Base-by-base conservation (phyloP, 2,113 vertebrate species). In the Gulo gulo region DNA sequence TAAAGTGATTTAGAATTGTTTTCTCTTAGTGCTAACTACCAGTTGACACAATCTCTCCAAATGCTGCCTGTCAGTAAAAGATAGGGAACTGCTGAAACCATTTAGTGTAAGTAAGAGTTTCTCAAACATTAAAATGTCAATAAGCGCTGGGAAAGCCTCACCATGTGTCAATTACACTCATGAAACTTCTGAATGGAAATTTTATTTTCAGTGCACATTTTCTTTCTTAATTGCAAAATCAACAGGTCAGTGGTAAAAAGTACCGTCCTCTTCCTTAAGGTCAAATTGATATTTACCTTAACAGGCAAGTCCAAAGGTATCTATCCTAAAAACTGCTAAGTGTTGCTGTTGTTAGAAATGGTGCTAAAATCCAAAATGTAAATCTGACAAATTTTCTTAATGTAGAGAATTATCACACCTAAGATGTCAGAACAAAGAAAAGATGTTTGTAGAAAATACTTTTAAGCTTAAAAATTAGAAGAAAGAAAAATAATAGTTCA, bases 1-100 rank as follows among this genome's bases (percentile, higher is more conserved):
- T 95, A 88, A 94, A 90, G 55, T 36, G 91, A 67, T 63, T 96
- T 89, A 86, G 50, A 80, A 91, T 95, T 98, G 55, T 76, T 91
- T 97, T 92, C 42, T 96, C 95, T 84, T 20, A 91, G 4, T 63
- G 55, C 55, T 85, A 92, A 81, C 74, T 96, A 65, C 69, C 84
- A 96, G 67, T 1, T 52, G 91, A 90, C 67, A 76, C n/a, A 80
- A 21, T 80, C 87, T 91, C 91, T 95, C 34, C 34, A 94, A 94
- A 26, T 92, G 79, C 55, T 91, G 81, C 67, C 81, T 86, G 36
- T 91, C 47, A 84, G 63, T 85, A 59, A 87, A 80, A 89, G 94
- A 95, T 1, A 96, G 26, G 94, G 92, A 96, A 94, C 29, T 57
- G 90, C 6, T 29, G 88, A 97, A 96, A 95, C 50, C 0, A 67